phyloP scores from a whole-genome alignment of 2,888 invertebrate species.

The Tenodera sinensis region DNA sequence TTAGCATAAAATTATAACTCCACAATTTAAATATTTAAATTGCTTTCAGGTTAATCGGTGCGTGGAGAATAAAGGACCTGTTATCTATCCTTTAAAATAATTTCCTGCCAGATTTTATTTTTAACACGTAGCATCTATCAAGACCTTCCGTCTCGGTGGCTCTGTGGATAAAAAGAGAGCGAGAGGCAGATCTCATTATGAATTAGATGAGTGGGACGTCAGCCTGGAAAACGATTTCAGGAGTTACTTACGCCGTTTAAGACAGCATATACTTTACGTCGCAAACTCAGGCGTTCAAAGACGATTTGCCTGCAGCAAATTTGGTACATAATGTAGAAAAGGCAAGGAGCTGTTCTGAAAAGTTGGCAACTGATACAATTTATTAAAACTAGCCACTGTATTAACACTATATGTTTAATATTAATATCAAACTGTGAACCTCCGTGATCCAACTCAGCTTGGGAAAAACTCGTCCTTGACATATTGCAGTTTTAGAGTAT shows the following conservation, averaged over 20 bases:
- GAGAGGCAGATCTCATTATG: neutral
- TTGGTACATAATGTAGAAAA: neutral
- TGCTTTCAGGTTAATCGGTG: neutral
- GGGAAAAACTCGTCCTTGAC: too few relatives aligned
- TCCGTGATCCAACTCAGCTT: too few relatives aligned
- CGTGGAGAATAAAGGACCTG: neutral
- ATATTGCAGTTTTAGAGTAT: too few relatives aligned
- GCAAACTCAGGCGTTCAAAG: neutral
- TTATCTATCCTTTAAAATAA: neutral
- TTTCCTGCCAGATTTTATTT: neutral
- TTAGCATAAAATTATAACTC: slow-evolving; percentile 3
- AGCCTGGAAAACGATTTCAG: neutral
- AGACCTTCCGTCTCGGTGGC: neutral
- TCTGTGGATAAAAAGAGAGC: too few relatives aligned
- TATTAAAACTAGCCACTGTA: too few relatives aligned
- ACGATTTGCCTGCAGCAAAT: neutral
- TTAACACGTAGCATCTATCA: neutral
- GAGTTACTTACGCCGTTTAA: neutral
- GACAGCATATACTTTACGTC: neutral
- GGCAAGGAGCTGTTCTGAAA: neutral
- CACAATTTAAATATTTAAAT: slow-evolving; percentile 11
- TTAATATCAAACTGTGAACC: too few relatives aligned
- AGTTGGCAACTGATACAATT: too few relatives aligned
- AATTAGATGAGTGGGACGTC: neutral
- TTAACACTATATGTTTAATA: too few relatives aligned